phyloP scores from a whole-genome alignment of 2,797 vertebrate species.

The Limosa lapponica region DNA sequence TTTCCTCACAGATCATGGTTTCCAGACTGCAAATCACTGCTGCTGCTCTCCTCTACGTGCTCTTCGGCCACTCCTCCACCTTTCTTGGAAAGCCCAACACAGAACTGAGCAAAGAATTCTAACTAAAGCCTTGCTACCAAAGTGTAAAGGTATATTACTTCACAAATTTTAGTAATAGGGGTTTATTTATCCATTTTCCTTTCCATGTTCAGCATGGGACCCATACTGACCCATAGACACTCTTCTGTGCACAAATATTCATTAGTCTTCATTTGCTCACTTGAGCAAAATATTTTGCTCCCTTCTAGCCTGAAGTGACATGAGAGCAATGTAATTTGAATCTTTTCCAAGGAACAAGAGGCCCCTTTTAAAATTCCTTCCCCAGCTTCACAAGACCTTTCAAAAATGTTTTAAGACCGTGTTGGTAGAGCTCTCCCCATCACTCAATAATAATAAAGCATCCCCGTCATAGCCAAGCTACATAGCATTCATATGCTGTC shows the following conservation, averaged over 20 bases:
- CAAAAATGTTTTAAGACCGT: not conserved
- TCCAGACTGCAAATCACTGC: not conserved
- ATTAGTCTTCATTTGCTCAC: not conserved
- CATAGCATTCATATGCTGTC: not conserved
- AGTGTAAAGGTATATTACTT: not conserved
- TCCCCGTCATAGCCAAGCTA: not conserved
- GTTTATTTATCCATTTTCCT: not conserved
- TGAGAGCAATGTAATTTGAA: not conserved
- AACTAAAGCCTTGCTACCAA: not conserved
- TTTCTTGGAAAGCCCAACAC: not conserved
- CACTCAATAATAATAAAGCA: not conserved
- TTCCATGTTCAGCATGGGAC: not conserved
- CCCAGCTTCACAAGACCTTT: not conserved
- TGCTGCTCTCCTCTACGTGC: rapidly evolving
- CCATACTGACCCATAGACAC: not conserved
- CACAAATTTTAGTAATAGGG: rapidly evolving
- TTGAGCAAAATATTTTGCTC: not conserved
- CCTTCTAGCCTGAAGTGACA: not conserved
- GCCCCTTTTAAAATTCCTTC: not conserved
- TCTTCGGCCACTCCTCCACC: not conserved
- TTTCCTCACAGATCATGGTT: not conserved
- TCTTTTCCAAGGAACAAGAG: not conserved
- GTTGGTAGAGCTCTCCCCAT: not conserved
- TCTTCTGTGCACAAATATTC: not conserved
- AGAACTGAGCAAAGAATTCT: not conserved